Base-by-base conservation (phyloP, 2,113 vertebrate genomes). In the Oncorhynchus nerka region DNA sequence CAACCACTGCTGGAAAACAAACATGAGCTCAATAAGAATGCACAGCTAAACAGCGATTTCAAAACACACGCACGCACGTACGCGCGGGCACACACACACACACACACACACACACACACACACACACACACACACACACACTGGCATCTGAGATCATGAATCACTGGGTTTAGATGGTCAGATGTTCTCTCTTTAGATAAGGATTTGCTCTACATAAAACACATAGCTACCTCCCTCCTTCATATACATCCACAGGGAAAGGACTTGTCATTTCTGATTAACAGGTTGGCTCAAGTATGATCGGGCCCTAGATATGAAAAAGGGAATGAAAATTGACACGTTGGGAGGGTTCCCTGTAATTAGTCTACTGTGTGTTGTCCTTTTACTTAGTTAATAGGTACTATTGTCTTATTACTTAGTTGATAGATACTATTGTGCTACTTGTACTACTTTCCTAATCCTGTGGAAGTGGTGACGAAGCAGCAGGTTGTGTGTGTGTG, bases 261-360 rank as follows among this genome's bases (percentile, higher is more conserved):
- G 81, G 78, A 77, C 30, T 8, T 28, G 65, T 45, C n/a, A 1
- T 39, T 82, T 85, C 78, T 83, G 84, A 90, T 88, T 73, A 86
- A 75, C 83, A 78, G 72, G 79, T 80, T 71, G 69, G 74, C 78
- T 75, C 4, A 49, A 69, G 75, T 61, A 75, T 85, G 85, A 87
- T 86, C 79, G 82, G 79, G 62, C 24, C 51, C 4, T 83, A 80
- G 77, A 80, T 76, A 71, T 69, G 81, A 28, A 74, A 74, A 71
- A 0, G 19, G 5, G n/a, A 61, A 20, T n/a, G 15, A 22, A 11
- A 61, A 6, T n/a, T 15, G 48, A 12, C 9, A 49, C 48, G 13
- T 12, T 49, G 48, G 48, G 13, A 2, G 48, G 48, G 48, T 9
- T 49, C 48, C 13, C 48, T 51, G 11, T 51, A 51, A 51, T 16